Evolutionary conservation across 2,888 invertebrate species (phyloP), one percentile per base, ranked within the genome.

Genomic region (Nomada fucata): DNA sequence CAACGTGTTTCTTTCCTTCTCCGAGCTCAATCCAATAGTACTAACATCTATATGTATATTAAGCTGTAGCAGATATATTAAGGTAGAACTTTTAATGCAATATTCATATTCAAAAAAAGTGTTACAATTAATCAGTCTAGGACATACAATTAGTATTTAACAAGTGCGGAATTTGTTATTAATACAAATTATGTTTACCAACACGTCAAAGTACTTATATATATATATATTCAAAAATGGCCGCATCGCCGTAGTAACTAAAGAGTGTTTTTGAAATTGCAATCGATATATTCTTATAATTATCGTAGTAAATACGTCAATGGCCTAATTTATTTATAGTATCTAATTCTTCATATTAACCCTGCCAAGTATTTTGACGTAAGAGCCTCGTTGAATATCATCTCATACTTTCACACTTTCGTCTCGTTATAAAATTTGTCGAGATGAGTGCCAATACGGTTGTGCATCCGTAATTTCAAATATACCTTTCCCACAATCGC

Each of bases 321-420:
- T 86, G 86, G 83, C 87, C 84, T 84, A 78, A 79, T 82, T 86
- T 91, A 91, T 90, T 91, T 89, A 90, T 91, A 91, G 88, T 61
- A 55, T 42, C 68, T 71, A 60, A 84, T 83, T 84, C 78, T 84
- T 87, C 84, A 82, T 75, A 84, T 79, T 76, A 80, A 55, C 80
- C 36, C 76, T 91, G 90, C 90, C 90, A 91, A 91, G 76, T 87
- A 84, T 90, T 85, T 91, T 89, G 90, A 91, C 91, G 91, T 86
- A 91, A 88, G 82, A 84, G 70, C 72, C 75, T 82, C 79, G 82
- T 84, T 36, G 86, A 67, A 83, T 78, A 76, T 68, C 75, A 65
- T 79, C 75, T 76, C 72, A 78, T 79, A 75, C 76, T 74, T 81
- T 53, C 44, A 65, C 69, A 61, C 65, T 86, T 47, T 50, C 67